Evolutionary conservation across 2,888 invertebrate species (phyloP), one percentile per base, ranked within the genome.

Genomic region (Ophion ellenae): DNA sequence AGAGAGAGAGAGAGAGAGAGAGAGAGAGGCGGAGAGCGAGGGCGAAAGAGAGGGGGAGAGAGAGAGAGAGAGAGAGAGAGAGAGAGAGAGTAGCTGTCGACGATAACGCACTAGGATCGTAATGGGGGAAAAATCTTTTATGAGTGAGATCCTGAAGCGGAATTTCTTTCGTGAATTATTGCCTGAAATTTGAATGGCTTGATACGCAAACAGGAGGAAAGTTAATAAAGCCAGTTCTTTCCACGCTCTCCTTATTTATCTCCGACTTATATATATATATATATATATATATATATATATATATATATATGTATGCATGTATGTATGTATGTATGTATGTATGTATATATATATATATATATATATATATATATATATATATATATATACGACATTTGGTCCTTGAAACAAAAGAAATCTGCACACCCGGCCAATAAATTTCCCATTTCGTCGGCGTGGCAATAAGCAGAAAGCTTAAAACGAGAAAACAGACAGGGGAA

Each of bases 401-500:
- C 81, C 75, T 85, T 74, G 78, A 79, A 85, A 86, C 80, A 86
- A 73, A 81, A 78, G 69, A 83, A 86, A 83, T 86, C 84, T 85
- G 79, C 85, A 84, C 87, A 85, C 84, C 67, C 75, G 71, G 70
- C 81, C 87, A 89, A 91, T 91, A 91, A 91, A 91, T 92, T 91
- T 87, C 71, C 86, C 87, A 88, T 89, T 90, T 88, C 86, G 81
- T 83, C 80, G 75, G 82, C 84, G 45, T 70, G 84, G 84, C 87
- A 86, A 83, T 83, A 79, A 74, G 40, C 63, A 63, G 81, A 53
- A 28, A 69, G 74, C 71, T 20, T 69, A 57, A 9, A 57, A 40
- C 45, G 66, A 67, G 36, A 57, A 32, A 71, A 53, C 67, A 66
- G 40, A 67, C 36, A 67, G 40, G 20, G 20, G 40, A 40, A 2